phyloP scores from a whole-genome alignment of 92 coral and sea anemone genomes.

The Zoanthus sansibaricus region DNA sequence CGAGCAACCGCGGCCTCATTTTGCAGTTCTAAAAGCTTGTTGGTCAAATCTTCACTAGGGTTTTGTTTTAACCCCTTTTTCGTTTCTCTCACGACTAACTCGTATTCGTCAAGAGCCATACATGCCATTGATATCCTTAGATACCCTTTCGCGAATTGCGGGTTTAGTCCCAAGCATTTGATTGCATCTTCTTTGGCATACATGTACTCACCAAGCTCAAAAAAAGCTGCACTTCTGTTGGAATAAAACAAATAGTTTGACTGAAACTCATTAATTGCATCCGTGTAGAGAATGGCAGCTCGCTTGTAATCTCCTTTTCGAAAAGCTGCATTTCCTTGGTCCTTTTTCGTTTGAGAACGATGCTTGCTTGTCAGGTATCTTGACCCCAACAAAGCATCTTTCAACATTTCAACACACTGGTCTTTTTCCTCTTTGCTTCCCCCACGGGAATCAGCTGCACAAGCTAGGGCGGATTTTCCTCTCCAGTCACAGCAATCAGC shows the following conservation, averaged over 20 bases:
- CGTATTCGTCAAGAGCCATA: slow-evolving; percentile 30
- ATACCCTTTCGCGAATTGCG: slow-evolving; percentile 21
- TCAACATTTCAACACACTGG: slow-evolving; percentile 11
- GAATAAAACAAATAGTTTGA: slow-evolving; percentile 29
- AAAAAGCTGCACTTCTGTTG: slow-evolving; percentile 33
- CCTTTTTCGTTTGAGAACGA: slow-evolving; percentile 29
- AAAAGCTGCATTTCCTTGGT: slow-evolving; percentile 36
- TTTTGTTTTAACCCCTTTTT: slow-evolving; percentile 19
- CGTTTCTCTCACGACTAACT: slow-evolving; percentile 7
- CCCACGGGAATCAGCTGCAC: not conserved
- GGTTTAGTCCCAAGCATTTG: slow-evolving; percentile 27
- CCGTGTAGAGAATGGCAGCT: slow-evolving; percentile 22
- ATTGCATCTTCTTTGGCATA: slow-evolving; percentile 36
- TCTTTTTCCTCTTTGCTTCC: slow-evolving; percentile 23
- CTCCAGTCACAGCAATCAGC: slow-evolving; percentile 29
- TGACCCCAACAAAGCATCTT: slow-evolving; percentile 5
- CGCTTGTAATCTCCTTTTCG: slow-evolving; percentile 6
- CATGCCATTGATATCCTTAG: slow-evolving; percentile 8
- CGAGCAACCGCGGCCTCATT: slow-evolving; percentile 6
- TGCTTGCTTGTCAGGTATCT: slow-evolving; percentile 10
- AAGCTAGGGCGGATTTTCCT: slow-evolving; percentile 26
- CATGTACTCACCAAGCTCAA: slow-evolving; percentile 22
- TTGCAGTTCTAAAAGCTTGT: slow-evolving; percentile 19
- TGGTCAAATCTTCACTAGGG: slow-evolving; percentile 16
- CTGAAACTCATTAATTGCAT: slow-evolving; percentile 19